Conservation (phyloP, 1,140 invertebrate genomes). For the Drosophila nebulosa region DNA sequence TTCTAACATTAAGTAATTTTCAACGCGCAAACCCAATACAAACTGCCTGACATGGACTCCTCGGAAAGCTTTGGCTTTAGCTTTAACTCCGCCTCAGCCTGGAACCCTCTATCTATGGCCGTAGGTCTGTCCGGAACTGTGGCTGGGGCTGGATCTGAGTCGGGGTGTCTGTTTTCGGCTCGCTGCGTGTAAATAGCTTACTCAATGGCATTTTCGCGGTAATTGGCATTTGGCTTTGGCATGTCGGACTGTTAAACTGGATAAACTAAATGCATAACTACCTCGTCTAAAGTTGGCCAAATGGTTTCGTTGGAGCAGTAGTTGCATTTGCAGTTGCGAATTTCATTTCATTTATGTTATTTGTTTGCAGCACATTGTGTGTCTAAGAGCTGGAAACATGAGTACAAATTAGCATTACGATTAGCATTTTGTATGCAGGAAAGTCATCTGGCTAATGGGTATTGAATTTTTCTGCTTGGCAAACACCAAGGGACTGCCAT, state of each 20-base stretch:
- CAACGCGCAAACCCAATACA: slow-evolving; percentile 9
- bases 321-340: background rate
- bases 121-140: background rate
- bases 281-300: background rate
- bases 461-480: background rate
- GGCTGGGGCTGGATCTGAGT: background rate
- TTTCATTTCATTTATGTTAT: background rate
- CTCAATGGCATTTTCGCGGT: slow-evolving; percentile 59
- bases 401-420: background rate
- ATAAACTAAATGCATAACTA: slow-evolving; percentile 41
- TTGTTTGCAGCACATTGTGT: background rate
- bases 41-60: slow-evolving; percentile 6
- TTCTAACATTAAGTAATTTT: slow-evolving; percentile 59
- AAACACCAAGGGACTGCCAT: no score
- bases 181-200: slow-evolving; percentile 54
- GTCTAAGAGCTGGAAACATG: background rate
- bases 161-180: slow-evolving; percentile 1
- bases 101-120: background rate
- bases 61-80: background rate
- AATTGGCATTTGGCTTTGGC: slow-evolving; percentile 59
- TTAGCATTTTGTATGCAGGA: background rate
- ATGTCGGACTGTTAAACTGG: slow-evolving; percentile 35
- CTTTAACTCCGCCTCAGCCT: background rate
- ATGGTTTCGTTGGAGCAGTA: background rate
- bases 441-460: background rate